Evolutionary conservation across 2,797 vertebrate genomes (phyloP), one percentile per base, ranked within the genome.

Genomic region (Argentina silus): DNA sequence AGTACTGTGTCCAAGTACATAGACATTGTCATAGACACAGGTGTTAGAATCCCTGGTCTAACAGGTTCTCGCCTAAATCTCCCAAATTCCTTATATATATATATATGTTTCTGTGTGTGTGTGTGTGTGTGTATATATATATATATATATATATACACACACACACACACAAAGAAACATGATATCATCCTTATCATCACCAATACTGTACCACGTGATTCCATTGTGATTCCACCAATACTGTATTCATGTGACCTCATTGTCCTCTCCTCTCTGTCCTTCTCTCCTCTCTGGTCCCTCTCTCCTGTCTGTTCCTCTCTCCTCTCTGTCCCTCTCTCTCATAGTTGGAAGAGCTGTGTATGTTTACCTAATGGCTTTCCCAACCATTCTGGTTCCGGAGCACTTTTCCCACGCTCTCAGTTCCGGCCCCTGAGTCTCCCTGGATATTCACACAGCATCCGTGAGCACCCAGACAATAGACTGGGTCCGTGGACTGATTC

Each of bases 361-460:
- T 77, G 76, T 75, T 78, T 81, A 78, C 74, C 72, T 74, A 71
- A 82, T 75, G 55, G 74, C 70, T 74, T 83, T 81, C 79, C 70
- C 74, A 68, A 75, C 73, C 47, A 74, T 62, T 42, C 36, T 42
- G 61, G 43, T 45, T 63, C 59, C 64, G 51, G 2, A 51, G 73
- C 67, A 50, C 63, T 75, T 72, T 77, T 78, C 68, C 73, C 72
- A 61, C 64, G 69, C 57, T 42, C 53, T 14, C 78, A 68, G 67
- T 47, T 56, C 47, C 63, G 23, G 51, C 61, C 69, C 74, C 79
- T 71, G 71, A 63, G 36, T 65, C 12, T 70, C 66, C 57, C 59
- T 27, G 73, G 67, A 71, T 74, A 17, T 76, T 74, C 47, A 60
- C 64, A 55, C n/a, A n/a, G 61, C 43, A 23, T 73, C 50, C 27